A percentile compares a stretch with the other conserved stretches of the same genome.
Evolutionary conservation across 2,113 vertebrate species (phyloP).

Genomic region (Salvelinus fontinalis): DNA sequence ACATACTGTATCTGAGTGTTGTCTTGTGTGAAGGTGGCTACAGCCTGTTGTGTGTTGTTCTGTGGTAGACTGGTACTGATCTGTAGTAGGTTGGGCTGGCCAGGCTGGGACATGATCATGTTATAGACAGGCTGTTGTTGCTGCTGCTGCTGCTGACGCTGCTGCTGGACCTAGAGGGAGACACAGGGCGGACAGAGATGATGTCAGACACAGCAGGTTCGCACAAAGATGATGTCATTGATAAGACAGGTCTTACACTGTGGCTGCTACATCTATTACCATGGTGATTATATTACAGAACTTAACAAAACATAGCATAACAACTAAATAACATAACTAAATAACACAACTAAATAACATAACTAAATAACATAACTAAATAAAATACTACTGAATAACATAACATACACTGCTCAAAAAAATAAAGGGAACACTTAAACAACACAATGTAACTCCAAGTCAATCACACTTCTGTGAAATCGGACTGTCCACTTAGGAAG

Average conservation of each 20-base stretch:
- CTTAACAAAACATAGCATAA: too few species aligned
- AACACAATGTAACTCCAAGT: too few species aligned
- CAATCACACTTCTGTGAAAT: too few species aligned
- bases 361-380: too few species aligned
- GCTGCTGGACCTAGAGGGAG: constrained; percentile 47
- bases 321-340: too few species aligned
- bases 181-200: not conserved
- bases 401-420: too few species aligned
- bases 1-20: constrained; percentile 86
- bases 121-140: constrained; percentile 83
- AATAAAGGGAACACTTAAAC: too few species aligned
- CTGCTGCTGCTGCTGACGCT: constrained; percentile 47
- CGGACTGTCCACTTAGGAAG: too few species aligned
- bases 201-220: not conserved
- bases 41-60: constrained; percentile 82
- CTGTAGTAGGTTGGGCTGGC: constrained; percentile 85
- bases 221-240: constrained; percentile 9
- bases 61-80: constrained; percentile 86
- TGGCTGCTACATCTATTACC: not conserved
- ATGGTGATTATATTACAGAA: too few species aligned
- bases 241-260: not conserved
- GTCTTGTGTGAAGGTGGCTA: constrained; percentile 88
- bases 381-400: too few species aligned
- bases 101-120: constrained; percentile 95
- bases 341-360: too few species aligned